Evolutionary conservation across 2,888 invertebrate species (phyloP).

Genomic region (Stictocephala bisonia): DNA sequence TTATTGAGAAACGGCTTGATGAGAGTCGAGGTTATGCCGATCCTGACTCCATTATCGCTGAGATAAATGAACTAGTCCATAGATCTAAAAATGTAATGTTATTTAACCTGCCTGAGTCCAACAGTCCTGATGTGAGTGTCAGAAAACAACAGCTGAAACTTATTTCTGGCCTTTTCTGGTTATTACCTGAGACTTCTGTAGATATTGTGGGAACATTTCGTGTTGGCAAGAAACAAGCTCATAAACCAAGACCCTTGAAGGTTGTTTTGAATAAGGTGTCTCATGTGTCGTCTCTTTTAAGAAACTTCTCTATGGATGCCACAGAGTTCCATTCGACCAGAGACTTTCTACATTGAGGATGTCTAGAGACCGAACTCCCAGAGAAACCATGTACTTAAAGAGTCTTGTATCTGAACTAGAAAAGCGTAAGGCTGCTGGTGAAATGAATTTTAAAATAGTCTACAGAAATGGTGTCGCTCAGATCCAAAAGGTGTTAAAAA

Average conservation of each 20-base stretch:
- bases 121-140: not conserved
- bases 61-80: not conserved
- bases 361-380: not conserved
- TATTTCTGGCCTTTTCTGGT: too few species aligned
- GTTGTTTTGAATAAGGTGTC: not conserved
- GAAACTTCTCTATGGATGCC: not conserved
- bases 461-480: not conserved
- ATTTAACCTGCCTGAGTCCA: not conserved
- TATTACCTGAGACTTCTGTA: too few species aligned
- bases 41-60: too few species aligned
- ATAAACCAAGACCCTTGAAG: not conserved
- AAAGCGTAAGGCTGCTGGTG: not conserved
- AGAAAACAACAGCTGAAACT: not conserved
- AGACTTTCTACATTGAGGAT: too few species aligned
- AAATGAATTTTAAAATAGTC: slow-evolving; percentile 2
- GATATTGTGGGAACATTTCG: too few species aligned
- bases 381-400: not conserved
- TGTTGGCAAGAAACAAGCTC: not conserved
- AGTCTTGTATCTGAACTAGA: not conserved
- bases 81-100: not conserved
- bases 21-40: too few species aligned
- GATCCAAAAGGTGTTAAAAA: not conserved
- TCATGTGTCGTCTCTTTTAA: not conserved
- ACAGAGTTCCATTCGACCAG: too few species aligned
- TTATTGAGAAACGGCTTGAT: too few species aligned